Base-by-base conservation (phyloP, 2,888 invertebrate genomes). In the Maniola hyperantus region DNA sequence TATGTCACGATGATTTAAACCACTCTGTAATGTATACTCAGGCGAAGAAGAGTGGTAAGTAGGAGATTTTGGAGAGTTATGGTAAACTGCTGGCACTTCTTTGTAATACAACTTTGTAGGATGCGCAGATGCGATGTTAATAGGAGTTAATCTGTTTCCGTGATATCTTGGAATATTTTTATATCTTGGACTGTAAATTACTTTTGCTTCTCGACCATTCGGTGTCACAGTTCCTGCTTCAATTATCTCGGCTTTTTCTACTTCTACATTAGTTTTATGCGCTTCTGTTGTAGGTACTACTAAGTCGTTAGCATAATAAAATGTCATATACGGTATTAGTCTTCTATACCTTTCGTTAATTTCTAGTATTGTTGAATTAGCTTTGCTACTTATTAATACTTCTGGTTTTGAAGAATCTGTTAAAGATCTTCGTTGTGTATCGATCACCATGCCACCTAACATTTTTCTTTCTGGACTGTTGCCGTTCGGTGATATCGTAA, bases 271-370 rank as follows among this genome's bases (percentile, higher is more conserved):
- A 0, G 76, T 66, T 60, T 73, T 64, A 66, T 76, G 82, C 10
- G 77, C 66, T 62, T 83, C 88, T 71, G 82, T 88, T 63, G 84
- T 89, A 68, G 79, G 93, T 80, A 79, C 88, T 83, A 78, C 79
- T 71, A 94, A 85, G 77, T 95, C 93, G 67, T 95, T 94, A 51
- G 92, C 93, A n/a, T 95, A 90, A 83, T 97, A 97, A 85, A 95
- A 97, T 44, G 96, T 96, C 94, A 96, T 96, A 82, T 97, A 97
- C 1, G 97, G 97, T 78, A 97, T 95, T 59, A 97, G 85, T 71
- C 97, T 93, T 77, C 97, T 94, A 79, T 95, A 95, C 61, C 97
- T 93, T 85, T 96, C 95, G 64, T 94, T 94, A 54, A 93, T 85
- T 6, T 92, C 89, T 51, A 95, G 79, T 55, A 89, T 84, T 18